Evolutionary conservation across 2,113 vertebrate genomes (phyloP).

Genomic region (Alligator sinensis): DNA sequence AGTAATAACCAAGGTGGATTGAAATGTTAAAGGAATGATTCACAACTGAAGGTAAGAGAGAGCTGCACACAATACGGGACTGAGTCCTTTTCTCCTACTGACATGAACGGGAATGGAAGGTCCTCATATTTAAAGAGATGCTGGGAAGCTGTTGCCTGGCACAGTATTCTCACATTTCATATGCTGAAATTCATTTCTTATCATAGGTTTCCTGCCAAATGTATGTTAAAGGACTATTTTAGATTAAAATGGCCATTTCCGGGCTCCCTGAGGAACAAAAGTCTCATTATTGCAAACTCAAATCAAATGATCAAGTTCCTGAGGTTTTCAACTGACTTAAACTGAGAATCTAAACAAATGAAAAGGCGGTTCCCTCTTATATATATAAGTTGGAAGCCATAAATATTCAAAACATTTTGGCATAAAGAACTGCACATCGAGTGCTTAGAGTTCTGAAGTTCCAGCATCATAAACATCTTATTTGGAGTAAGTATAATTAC

Average conservation of each 20-base stretch:
- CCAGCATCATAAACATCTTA: neutral
- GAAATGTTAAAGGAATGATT: neutral
- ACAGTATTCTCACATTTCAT: neutral
- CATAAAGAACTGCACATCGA: neutral
- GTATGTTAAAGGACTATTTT: constrained; percentile 17
- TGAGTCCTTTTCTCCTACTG: no score
- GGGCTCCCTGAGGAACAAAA: neutral
- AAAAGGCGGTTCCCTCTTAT: neutral
- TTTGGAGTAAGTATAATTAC: neutral
- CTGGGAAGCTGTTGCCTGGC: neutral
- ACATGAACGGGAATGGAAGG: no score
- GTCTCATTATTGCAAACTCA: neutral
- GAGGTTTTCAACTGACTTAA: constrained; percentile 12
- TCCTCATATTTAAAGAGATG: no score
- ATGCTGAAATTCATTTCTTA: constrained; percentile 38
- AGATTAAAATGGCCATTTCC: constrained; percentile 24
- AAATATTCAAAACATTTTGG: neutral
- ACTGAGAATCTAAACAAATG: constrained; percentile 39
- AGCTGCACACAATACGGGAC: neutral
- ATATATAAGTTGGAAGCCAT: neutral
- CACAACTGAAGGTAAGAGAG: neutral
- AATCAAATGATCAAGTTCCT: neutral
- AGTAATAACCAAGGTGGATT: no score
- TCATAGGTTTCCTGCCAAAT: constrained; percentile 54
- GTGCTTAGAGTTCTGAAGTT: neutral